Base-by-base conservation (phyloP, 1,140 invertebrate genomes). In the fruit fly (Drosophila melanogaster) region DNA sequence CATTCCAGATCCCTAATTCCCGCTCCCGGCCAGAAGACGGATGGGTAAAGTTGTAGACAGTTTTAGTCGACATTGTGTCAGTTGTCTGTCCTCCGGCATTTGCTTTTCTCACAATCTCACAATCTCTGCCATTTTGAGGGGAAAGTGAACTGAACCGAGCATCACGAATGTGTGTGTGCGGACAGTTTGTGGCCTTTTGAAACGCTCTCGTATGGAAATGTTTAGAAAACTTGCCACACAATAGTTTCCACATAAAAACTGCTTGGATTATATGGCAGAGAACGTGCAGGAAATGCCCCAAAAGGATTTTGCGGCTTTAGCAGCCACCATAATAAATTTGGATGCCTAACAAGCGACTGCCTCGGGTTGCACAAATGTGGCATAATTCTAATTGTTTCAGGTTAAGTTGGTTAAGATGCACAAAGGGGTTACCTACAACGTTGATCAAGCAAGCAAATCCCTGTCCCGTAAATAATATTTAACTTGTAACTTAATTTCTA, bases 191-290 rank as follows among this genome's bases (percentile, higher is more conserved):
- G 67, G 40, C 35, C 65, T 57, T 75, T 81, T 64, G 12, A 46
- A 69, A 76, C 53, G 55, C 70, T 65, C 57, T 83, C 62, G 75
- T 69, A 75, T 74, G 79, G 73, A 76, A 79, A 80, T 85, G 65
- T 50, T 65, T 66, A 26, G 49, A 66, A 80, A 83, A 83, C 51
- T 77, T 79, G n/a, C 33, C 40, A 22, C 56, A 84, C 65, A 72
- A 79, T 66, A 41, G 60, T 46, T 46, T 51, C 40, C 43, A 37
- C 30, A 46, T 56, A 37, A 50, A 73, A 74, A 74, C 69, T 74
- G 50, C 58, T 73, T 38, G 69, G 26, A 57, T 75, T 58, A 75
- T 75, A 66, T 75, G 65, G 60, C 72, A 65, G 17, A 62, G 50
- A 74, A 54, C 49, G 50, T 53, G 33, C 35, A 61, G 49, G 37